Conservation (phyloP, 23 tunicate genomes). For the Styela plicata region DNA sequence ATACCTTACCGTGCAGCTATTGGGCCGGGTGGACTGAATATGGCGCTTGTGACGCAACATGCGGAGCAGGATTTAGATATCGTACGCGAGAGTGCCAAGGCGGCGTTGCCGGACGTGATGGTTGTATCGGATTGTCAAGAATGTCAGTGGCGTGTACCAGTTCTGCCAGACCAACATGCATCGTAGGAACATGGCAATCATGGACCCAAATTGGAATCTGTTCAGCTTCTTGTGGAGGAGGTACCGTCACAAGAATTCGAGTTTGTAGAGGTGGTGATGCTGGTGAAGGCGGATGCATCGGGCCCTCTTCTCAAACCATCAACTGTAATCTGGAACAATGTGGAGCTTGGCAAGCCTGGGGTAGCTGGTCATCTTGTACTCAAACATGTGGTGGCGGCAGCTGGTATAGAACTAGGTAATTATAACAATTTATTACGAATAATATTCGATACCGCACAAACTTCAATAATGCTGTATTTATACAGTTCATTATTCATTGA, state of each 20-base stretch:
- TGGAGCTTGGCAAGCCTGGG: constrained; percentile 17
- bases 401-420: constrained; percentile 24
- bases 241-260: constrained; percentile 1
- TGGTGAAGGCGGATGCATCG: constrained; percentile 56
- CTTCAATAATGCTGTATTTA: not conserved
- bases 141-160: constrained; percentile 2
- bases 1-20: constrained; percentile 10
- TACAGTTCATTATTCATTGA: not conserved
- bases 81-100: constrained; percentile 17
- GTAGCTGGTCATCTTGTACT: constrained; percentile 6
- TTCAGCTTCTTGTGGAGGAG: constrained; percentile 30
- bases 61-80: constrained; percentile 6
- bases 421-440: not conserved
- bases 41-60: constrained; percentile 8
- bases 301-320: not conserved
- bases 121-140: not conserved
- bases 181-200: not conserved
- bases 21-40: constrained; percentile 25
- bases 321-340: constrained; percentile 22
- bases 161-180: constrained; percentile 4
- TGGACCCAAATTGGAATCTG: constrained; percentile 29
- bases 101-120: constrained; percentile 10
- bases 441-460: not conserved
- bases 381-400: constrained; percentile 11
- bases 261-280: constrained; percentile 45